Conservation (phyloP, 2,113 vertebrate genomes). For the Phalacrocorax pelagicus region DNA sequence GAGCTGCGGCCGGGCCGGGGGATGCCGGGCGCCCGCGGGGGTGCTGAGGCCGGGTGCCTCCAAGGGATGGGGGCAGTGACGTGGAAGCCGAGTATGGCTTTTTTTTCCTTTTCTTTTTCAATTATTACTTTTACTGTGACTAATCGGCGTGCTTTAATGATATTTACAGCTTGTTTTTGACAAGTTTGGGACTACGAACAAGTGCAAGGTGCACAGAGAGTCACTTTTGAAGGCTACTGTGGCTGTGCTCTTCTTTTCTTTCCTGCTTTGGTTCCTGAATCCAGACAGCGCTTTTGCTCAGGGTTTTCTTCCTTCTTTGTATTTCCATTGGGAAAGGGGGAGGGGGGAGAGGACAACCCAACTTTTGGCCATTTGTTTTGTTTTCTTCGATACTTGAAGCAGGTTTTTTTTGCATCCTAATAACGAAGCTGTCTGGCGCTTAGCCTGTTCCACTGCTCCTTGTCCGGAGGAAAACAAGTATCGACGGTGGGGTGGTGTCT, state of each 20-base stretch:
- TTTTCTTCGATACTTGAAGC: slow-evolving; percentile 62
- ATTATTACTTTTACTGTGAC: not conserved
- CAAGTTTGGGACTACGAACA: not conserved
- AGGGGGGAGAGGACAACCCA: slow-evolving; percentile 21
- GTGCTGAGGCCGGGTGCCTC: not conserved
- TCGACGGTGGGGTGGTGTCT: accelerated
- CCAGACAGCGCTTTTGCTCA: slow-evolving; percentile 54
- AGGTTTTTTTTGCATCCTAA: not conserved
- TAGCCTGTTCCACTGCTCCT: not conserved
- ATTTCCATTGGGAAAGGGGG: slow-evolving; percentile 16
- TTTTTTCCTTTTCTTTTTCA: not conserved
- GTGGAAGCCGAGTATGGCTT: not conserved
- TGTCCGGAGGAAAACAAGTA: not conserved
- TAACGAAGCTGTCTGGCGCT: not conserved
- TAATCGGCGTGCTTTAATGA: not conserved
- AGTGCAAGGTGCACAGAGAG: not conserved
- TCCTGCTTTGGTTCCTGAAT: not conserved
- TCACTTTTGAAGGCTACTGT: not conserved
- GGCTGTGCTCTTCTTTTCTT: not conserved
- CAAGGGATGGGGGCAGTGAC: not conserved
- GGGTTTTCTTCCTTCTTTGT: slow-evolving; percentile 58
- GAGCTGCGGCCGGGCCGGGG: not conserved
- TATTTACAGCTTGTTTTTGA: not conserved
- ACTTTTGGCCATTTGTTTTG: not conserved
- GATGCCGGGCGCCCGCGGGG: accelerated